Conservation (phyloP, 2,797 vertebrate genomes). For the Alexandromys oeconomus region DNA sequence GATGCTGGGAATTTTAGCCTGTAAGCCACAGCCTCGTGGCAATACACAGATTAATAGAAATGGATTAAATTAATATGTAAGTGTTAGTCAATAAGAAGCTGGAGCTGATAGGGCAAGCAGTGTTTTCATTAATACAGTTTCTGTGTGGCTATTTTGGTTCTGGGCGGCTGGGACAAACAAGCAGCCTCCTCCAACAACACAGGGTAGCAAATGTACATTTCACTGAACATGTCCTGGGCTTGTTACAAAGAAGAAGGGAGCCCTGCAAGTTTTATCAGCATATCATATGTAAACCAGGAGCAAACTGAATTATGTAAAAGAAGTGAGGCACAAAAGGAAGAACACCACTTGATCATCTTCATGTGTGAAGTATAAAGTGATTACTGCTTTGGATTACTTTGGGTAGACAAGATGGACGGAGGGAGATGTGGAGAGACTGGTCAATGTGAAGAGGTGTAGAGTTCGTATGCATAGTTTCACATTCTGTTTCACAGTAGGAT, state of each 20-base stretch:
- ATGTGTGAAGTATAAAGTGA: background rate
- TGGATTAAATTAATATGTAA: too few species aligned
- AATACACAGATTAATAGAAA: too few species aligned
- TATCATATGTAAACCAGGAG: background rate
- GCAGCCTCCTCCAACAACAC: too few species aligned
- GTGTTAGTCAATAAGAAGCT: too few species aligned
- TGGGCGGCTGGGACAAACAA: accelerated
- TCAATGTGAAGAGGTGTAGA: background rate
- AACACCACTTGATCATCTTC: background rate
- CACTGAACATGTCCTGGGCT: background rate
- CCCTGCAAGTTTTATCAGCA: background rate
- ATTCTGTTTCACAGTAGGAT: background rate
- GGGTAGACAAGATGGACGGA: background rate
- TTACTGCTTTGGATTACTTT: background rate
- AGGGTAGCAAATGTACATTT: too few species aligned
- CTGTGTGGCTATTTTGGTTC: too few species aligned
- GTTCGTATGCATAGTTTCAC: background rate
- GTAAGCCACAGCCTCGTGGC: too few species aligned
- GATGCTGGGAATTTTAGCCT: too few species aligned
- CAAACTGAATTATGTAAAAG: background rate
- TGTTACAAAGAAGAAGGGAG: background rate
- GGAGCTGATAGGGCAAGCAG: too few species aligned
- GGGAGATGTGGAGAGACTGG: background rate
- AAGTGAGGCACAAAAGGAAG: background rate
- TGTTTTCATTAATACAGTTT: too few species aligned